Evolutionary conservation across 2,113 vertebrate genomes (phyloP).

Genomic region (Ceuthmochares aereus): DNA sequence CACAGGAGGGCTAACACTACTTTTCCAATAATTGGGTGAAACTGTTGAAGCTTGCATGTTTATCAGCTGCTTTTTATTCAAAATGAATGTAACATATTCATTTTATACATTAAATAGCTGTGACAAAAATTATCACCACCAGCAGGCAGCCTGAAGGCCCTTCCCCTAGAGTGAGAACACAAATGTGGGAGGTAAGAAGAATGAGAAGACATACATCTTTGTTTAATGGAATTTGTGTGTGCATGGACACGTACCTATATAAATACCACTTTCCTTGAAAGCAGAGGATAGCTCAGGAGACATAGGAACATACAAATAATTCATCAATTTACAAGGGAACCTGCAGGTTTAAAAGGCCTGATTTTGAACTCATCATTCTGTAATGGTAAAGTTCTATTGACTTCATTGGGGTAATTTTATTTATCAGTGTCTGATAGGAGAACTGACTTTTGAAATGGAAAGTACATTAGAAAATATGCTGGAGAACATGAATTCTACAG

Average conservation of each 20-base stretch:
- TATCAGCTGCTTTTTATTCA: not conserved
- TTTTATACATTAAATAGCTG: not conserved
- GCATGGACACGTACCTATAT: not conserved
- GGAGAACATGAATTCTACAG: not conserved
- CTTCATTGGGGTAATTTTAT: slow-evolving; percentile 2
- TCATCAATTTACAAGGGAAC: not conserved
- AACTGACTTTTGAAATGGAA: not conserved
- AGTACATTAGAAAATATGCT: not conserved
- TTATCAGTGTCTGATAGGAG: not conserved
- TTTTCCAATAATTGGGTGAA: not conserved
- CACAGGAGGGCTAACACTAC: not conserved
- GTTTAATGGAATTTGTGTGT: not conserved
- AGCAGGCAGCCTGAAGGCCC: not conserved
- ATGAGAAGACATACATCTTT: not conserved
- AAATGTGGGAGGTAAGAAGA: not conserved
- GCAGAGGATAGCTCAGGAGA: not conserved
- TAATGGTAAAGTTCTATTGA: not conserved
- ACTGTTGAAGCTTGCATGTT: not conserved
- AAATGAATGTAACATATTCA: not conserved
- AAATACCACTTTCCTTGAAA: not conserved
- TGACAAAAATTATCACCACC: not conserved
- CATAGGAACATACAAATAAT: not conserved
- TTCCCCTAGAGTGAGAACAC: not conserved
- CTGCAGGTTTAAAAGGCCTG: not conserved
- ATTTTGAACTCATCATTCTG: not conserved